Evolutionary conservation across 2,113 vertebrate genomes (phyloP).

Genomic region (Rhadina sibilatrix): DNA sequence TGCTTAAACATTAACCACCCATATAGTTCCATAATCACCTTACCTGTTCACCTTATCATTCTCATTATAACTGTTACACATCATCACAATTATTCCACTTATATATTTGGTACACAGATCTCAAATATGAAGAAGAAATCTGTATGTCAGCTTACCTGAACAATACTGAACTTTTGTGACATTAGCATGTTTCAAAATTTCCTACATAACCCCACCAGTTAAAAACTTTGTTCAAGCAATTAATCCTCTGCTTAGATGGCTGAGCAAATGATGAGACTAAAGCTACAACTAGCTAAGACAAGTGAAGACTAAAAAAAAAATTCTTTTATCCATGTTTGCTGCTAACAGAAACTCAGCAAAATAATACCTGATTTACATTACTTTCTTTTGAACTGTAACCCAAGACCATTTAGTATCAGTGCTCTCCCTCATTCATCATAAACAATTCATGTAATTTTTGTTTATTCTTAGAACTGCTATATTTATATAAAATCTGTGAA

Average conservation of each 20-base stretch:
- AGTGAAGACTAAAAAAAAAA: not conserved
- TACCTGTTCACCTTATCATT: not conserved
- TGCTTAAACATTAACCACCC: not conserved
- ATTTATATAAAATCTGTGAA: not conserved
- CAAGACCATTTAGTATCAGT: not conserved
- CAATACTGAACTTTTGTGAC: not conserved
- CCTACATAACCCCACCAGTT: not conserved
- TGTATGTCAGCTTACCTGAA: not conserved
- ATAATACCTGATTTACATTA: not conserved
- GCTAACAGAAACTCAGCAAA: not conserved
- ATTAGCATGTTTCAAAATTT: not conserved
- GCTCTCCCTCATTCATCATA: not conserved
- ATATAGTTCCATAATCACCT: not conserved
- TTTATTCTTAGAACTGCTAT: not conserved
- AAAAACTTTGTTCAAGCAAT: not conserved
- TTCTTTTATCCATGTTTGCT: not conserved
- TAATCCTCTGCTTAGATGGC: not conserved
- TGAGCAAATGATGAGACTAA: not conserved
- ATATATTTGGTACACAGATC: not conserved
- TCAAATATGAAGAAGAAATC: not conserved
- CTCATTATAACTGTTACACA: not conserved
- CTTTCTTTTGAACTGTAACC: not conserved
- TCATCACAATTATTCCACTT: not conserved
- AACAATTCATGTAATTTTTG: not conserved
- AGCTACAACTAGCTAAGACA: not conserved